Evolutionary conservation across 2,797 vertebrate genomes (phyloP).

Genomic region (Alosa sapidissima): DNA sequence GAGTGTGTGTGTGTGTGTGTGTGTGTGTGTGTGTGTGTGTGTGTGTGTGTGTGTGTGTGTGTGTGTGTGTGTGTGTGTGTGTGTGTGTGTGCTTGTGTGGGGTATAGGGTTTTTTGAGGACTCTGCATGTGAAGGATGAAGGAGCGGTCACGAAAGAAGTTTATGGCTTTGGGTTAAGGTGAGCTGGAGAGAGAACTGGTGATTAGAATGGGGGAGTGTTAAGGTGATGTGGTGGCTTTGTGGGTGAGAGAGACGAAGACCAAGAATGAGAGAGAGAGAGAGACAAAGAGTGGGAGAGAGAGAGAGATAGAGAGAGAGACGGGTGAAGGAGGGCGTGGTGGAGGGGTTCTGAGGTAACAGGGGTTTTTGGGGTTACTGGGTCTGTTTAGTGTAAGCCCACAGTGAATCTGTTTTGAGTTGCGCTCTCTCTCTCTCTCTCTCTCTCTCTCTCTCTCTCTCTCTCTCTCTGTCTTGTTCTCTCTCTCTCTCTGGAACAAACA

Average conservation of each 20-base stretch:
- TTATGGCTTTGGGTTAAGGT: neutral
- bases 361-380: neutral
- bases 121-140: neutral
- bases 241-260: neutral
- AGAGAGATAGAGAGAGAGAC: neutral
- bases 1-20: neutral
- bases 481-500: conserved; percentile 35
- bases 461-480: neutral
- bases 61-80: neutral
- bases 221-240: neutral
- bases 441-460: neutral
- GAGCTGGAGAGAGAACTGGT: neutral
- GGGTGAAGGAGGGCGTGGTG: neutral
- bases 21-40: neutral
- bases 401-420: neutral
- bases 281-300: neutral
- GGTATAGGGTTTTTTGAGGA: neutral
- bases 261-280: neutral
- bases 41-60: neutral
- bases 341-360: neutral
- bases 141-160: neutral
- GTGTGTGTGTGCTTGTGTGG: neutral
- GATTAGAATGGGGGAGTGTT: neutral
- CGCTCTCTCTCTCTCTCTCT: neutral
- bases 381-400: conserved; percentile 7